Percentiles rank a stretch among this genome's conserved stretches.
phyloP scores from a whole-genome alignment of 2,888 invertebrate genomes.

The Archips crataeganus region DNA sequence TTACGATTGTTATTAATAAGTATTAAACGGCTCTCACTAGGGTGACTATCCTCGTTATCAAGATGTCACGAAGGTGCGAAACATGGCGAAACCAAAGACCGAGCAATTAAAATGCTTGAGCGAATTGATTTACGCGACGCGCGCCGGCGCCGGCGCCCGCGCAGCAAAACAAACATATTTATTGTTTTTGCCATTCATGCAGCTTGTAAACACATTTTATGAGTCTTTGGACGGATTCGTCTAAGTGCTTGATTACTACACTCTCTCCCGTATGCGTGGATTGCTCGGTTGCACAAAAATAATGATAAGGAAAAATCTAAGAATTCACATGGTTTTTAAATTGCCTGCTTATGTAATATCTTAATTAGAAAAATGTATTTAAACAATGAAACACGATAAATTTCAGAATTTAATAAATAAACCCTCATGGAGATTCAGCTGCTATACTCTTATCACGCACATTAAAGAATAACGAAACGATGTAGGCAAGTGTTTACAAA shows the following conservation, averaged over 20 bases:
- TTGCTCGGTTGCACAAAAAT: not conserved
- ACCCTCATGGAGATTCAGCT: too few species aligned
- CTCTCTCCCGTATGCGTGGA: not conserved
- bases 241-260: constrained; percentile 36
- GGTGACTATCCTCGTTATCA: constrained; percentile 59
- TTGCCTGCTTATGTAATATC: too few species aligned
- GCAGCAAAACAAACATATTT: constrained; percentile 51
- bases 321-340: not conserved
- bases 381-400: too few species aligned
- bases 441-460: too few species aligned
- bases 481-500: too few species aligned
- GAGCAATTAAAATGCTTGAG: constrained; percentile 61
- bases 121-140: constrained; percentile 61
- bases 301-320: not conserved
- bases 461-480: too few species aligned
- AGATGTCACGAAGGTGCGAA: constrained; percentile 63
- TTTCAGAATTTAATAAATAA: too few species aligned
- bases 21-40: constrained; percentile 58
- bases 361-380: too few species aligned
- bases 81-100: constrained; percentile 63
- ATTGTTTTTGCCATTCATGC: constrained; percentile 55
- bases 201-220: constrained; percentile 55
- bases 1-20: constrained; percentile 58
- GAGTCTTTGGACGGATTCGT: constrained; percentile 42
- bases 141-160: constrained; percentile 37